phyloP scores from a whole-genome alignment of 2,888 invertebrate genomes.

The Criorhina ranunculi region DNA sequence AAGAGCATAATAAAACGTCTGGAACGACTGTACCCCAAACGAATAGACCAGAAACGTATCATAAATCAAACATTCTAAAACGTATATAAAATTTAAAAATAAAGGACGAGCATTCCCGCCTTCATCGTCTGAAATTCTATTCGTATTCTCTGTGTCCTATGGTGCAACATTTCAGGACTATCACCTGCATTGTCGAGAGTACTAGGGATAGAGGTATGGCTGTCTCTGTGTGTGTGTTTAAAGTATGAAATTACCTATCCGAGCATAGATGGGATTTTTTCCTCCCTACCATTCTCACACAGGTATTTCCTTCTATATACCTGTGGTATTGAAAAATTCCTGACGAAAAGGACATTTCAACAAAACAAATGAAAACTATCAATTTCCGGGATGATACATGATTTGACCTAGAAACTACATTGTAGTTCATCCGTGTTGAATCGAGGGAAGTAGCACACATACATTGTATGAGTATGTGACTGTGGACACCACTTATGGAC shows the following conservation, averaged over 20 bases:
- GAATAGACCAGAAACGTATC: constrained; percentile 7
- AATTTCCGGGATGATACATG: constrained; percentile 57
- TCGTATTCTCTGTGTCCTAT: constrained; percentile 23
- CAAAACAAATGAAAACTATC: constrained; percentile 53
- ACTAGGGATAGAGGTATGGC: not conserved
- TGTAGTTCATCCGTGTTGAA: too few species aligned
- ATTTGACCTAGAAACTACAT: constrained; percentile 10
- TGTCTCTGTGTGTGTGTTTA: not conserved
- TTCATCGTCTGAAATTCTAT: constrained; percentile 42
- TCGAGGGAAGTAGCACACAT: too few species aligned
- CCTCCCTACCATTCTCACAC: not conserved
- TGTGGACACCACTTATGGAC: constrained; percentile 1
- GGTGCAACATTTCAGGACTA: constrained; percentile 10
- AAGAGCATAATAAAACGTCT: not conserved
- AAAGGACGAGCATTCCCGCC: constrained; percentile 28
- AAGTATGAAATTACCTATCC: constrained; percentile 24
- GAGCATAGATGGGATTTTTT: constrained; percentile 1
- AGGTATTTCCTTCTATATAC: constrained; percentile 4
- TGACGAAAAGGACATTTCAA: not conserved
- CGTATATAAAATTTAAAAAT: constrained; percentile 4
- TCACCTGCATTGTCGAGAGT: constrained; percentile 35
- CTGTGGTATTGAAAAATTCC: constrained; percentile 3
- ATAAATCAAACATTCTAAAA: constrained; percentile 57
- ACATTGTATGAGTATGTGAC: too few species aligned
- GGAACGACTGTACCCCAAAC: constrained; percentile 14